Base-by-base conservation (phyloP, 2,113 vertebrate genomes). In the Psilopsiagon aymara region DNA sequence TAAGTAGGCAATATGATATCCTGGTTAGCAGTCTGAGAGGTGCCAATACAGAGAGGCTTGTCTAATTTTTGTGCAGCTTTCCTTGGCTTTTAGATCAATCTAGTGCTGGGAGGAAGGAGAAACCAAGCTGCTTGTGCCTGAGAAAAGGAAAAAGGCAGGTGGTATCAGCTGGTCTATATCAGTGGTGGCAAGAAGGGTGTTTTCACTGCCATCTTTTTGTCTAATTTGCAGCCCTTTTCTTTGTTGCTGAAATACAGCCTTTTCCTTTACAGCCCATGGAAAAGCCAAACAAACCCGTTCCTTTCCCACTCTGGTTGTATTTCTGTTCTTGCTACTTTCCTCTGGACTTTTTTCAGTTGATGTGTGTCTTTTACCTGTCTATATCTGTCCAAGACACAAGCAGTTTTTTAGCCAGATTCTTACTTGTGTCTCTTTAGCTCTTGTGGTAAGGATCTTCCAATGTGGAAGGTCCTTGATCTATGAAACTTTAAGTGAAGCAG, bases 241-340 rank as follows among this genome's bases (percentile, higher is more conserved):
- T 35, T 77, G 16, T 17, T 60, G 67, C 67, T 67, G 60, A 52
- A 91, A 52, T 33, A 20, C 44, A 71, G 25, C 28, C 20, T 35
- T 49, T 9, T 41, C 43, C 64, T 69, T 47, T 39, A 24, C 17
- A 63, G 41, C 37, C n/a, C 4, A 2, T 43, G 57, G 20, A 17
- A 47, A 68, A 25, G 18, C 25, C 24, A 27, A 2, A 1, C 27
- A 18, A 44, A 55, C 2, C 1, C 1, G 16, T 27, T 37, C 6
- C 44, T 27, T 68, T 39, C 6, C 37, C 31, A 41, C 7, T 47
- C 44, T 5, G 37, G 18, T 43, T 47, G 0, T 10, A 11, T 29
- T 78, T 59, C 18, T 43, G 21, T 53, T 83, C 31, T 64, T 75
- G n/a, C 31, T 35, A 2, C 47, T 68, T 86, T 44, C 27, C 8